Conservation (phyloP, 2,113 vertebrate species). For the Callopanchax toddi region DNA sequence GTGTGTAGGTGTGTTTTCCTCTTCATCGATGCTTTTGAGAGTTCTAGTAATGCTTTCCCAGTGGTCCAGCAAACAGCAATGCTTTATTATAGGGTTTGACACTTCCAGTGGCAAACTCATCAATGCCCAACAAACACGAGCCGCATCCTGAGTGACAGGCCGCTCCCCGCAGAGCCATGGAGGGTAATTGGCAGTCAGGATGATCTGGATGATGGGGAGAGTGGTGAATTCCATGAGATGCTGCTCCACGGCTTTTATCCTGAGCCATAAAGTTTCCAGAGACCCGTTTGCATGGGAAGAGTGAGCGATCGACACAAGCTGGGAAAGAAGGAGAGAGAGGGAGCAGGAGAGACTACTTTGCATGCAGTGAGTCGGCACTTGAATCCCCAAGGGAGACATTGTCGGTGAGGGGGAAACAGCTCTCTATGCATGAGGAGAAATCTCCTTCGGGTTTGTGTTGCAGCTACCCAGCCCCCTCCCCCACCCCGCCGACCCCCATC, state of each 20-base stretch:
- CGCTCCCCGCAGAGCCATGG: conserved; percentile 69
- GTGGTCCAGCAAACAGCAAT: conserved; percentile 35
- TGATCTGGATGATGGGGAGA: conserved; percentile 76
- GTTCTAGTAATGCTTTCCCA: conserved; percentile 6
- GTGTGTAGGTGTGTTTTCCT: background rate
- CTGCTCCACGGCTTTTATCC: conserved; percentile 66
- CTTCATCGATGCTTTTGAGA: background rate
- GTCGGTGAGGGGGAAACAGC: conserved; percentile 72
- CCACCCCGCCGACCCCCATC: conserved; percentile 6
- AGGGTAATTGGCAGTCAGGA: conserved; percentile 83
- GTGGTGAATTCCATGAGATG: conserved; percentile 69
- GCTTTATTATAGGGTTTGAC: conserved; percentile 47
- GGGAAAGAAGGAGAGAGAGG: conserved; percentile 11
- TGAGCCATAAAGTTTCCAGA: conserved; percentile 63
- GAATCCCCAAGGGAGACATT: conserved; percentile 71
- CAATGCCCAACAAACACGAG: conserved; percentile 52
- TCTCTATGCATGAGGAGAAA: conserved; percentile 82
- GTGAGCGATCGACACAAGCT: conserved; percentile 31
- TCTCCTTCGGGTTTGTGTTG: conserved; percentile 76
- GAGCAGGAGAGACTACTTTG: conserved; percentile 68
- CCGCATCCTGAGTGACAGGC: conserved; percentile 76
- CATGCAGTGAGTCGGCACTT: conserved; percentile 76
- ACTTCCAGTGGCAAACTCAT: conserved; percentile 52
- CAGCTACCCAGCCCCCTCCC: conserved; percentile 19
- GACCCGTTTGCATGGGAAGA: conserved; percentile 63